Percentiles rank a stretch among this genome's conserved stretches.
phyloP scores from a whole-genome alignment of 1,140 invertebrate species.

The Lepidostoma basale region DNA sequence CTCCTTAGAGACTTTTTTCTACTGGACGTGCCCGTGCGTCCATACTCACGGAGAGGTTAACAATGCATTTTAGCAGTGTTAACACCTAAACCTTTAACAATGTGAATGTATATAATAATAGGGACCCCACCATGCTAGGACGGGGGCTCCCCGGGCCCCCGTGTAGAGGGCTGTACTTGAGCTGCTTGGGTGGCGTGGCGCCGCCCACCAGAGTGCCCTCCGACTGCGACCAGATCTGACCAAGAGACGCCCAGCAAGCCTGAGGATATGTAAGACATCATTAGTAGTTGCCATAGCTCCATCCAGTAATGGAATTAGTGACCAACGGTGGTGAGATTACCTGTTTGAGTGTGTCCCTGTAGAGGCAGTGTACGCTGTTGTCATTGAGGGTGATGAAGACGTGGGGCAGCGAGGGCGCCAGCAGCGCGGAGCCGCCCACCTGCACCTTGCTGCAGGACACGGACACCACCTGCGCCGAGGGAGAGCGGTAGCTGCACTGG shows the following conservation, averaged over 20 bases:
- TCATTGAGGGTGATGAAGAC: constrained; percentile 76
- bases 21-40: too few species aligned
- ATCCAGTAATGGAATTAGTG: not conserved
- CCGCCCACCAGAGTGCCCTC: constrained; percentile 46
- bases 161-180: constrained; percentile 50
- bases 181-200: constrained; percentile 53
- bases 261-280: constrained; percentile 16
- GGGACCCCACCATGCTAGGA: constrained; percentile 38
- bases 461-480: constrained; percentile 37
- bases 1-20: too few species aligned
- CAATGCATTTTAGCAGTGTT: too few species aligned
- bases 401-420: constrained; percentile 45
- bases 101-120: too few species aligned
- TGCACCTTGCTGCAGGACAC: constrained; percentile 44
- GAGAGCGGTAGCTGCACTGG: constrained; percentile 64
- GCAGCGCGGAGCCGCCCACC: constrained; percentile 27
- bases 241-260: constrained; percentile 40
- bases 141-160: constrained; percentile 41
- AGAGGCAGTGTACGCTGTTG: constrained; percentile 77
- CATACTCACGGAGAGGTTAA: too few species aligned
- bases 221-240: constrained; percentile 40
- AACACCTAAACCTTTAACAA: too few species aligned
- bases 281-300: not conserved
- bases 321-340: too few species aligned
- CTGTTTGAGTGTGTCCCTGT: constrained; percentile 75